These are phyloP conservation scores for Hirundo rustica DNA, from an alignment of 2,797 vertebrate genomes.

Conservation along the genomic window DNA sequence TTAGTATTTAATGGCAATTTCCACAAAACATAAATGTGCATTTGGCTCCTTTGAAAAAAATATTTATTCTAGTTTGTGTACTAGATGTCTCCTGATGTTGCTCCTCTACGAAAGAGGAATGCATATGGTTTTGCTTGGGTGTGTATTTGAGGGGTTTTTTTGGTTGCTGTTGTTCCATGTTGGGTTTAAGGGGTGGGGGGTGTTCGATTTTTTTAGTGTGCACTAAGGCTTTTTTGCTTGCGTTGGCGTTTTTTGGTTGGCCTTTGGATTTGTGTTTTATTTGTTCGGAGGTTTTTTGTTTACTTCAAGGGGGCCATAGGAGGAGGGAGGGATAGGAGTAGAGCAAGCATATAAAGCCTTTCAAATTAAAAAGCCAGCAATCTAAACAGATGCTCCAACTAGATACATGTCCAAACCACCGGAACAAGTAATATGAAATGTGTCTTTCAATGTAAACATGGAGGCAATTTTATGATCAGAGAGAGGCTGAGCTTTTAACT, in stretches of 20 bases:
- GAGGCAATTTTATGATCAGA: neutral
- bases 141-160: neutral
- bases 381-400: neutral
- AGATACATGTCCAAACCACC: neutral
- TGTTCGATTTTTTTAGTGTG: neutral
- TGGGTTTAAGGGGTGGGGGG: neutral
- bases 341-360: neutral
- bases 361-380: neutral
- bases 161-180: neutral
- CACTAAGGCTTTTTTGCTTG: neutral
- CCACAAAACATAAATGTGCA: neutral
- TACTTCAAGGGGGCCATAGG: neutral
- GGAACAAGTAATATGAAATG: neutral
- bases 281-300: neutral
- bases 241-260: neutral
- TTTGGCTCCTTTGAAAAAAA: neutral
- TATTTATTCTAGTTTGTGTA: neutral
- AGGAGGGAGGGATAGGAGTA: neutral
- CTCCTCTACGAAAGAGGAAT: neutral
- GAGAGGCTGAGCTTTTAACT: neutral
- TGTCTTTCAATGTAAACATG: neutral
- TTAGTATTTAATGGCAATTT: neutral
- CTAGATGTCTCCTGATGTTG: neutral
- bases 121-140: neutral
- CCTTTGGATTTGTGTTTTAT: neutral